phyloP scores from a whole-genome alignment of 2,797 vertebrate species.

The Emys orbicularis region DNA sequence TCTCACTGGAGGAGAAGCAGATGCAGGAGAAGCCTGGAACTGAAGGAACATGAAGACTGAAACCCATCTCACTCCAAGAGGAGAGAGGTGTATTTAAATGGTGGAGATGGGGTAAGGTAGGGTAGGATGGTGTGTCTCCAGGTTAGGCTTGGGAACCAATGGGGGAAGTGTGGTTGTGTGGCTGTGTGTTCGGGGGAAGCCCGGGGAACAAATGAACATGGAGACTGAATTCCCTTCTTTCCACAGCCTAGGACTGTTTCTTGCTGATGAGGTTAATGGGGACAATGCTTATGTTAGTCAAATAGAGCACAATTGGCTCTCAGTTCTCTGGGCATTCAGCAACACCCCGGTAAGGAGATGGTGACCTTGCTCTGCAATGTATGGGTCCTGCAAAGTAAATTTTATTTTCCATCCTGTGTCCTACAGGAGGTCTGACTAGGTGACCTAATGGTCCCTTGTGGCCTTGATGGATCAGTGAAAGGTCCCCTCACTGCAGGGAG shows the following conservation, averaged over 20 bases:
- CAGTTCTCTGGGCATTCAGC: too few relatives aligned
- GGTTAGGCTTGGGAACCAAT: accelerated
- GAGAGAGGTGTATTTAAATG: not conserved
- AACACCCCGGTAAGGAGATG: too few relatives aligned
- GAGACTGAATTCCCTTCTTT: not conserved
- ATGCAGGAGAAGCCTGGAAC: not conserved
- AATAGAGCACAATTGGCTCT: too few relatives aligned
- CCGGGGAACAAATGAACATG: not conserved
- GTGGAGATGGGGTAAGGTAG: not conserved
- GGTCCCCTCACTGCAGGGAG: not conserved
- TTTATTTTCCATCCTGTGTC: not conserved
- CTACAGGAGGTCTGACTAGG: not conserved
- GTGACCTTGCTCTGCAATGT: not conserved
- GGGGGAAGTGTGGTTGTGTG: not conserved
- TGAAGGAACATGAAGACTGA: not conserved
- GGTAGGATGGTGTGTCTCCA: not conserved
- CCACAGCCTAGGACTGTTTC: not conserved
- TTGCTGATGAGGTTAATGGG: too few relatives aligned
- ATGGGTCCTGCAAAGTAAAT: not conserved
- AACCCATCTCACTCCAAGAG: not conserved
- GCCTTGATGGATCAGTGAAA: not conserved
- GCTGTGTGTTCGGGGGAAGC: too few relatives aligned
- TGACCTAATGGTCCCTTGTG: not conserved
- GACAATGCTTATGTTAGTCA: too few relatives aligned
- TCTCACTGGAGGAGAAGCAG: not conserved